These are phyloP conservation scores for Microplitis demolitor DNA, from an alignment of 1,140 invertebrate genomes.

Conservation along the genomic window DNA sequence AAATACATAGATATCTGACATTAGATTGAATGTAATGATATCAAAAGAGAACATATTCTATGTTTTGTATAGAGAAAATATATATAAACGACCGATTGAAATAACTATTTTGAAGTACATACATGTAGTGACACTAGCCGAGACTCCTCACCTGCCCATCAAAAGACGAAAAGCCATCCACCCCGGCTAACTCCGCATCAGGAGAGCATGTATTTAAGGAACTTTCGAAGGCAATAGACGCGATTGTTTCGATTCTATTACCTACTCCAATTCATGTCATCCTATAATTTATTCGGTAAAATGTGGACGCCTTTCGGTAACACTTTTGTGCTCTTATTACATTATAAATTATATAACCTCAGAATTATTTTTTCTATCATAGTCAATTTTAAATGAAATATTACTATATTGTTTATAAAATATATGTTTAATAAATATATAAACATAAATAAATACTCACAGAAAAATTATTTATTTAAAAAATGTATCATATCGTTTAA, in stretches of 20 bases:
- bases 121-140: conserved; percentile 56
- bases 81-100: not conserved
- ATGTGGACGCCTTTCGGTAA: conserved; percentile 59
- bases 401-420: too few species aligned
- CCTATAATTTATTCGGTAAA: conserved; percentile 53
- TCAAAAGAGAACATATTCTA: not conserved
- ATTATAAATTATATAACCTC: too few species aligned
- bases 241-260: not conserved
- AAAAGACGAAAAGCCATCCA: conserved; percentile 62
- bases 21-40: not conserved
- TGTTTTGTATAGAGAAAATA: not conserved
- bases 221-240: not conserved
- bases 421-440: too few species aligned
- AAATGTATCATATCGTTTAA: too few species aligned
- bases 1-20: not conserved
- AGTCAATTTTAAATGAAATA: too few species aligned
- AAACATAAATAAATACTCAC: too few species aligned
- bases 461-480: too few species aligned
- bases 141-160: conserved; percentile 63
- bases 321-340: conserved; percentile 44
- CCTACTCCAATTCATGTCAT: conserved; percentile 31
- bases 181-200: conserved; percentile 54
- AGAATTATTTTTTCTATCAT: too few species aligned
- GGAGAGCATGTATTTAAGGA: conserved; percentile 39
- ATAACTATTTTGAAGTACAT: not conserved